These are phyloP conservation scores for Pachliopta kotzebuea DNA, from an alignment of 2,888 invertebrate species.

Conservation along the genomic window DNA sequence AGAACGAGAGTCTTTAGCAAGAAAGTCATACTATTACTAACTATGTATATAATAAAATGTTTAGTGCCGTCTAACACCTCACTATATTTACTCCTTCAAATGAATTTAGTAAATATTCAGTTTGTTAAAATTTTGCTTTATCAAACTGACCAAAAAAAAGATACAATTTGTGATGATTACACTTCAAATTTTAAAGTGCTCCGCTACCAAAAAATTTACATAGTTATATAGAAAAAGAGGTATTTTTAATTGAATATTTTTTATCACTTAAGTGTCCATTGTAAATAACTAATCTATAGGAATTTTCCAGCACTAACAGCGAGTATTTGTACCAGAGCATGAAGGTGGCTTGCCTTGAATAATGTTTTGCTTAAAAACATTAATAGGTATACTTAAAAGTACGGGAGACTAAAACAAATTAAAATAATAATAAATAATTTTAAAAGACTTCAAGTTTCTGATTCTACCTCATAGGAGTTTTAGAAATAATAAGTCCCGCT, in stretches of 20 bases:
- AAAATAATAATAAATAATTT: neutral
- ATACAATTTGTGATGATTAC: too few relatives aligned
- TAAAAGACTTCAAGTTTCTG: conserved; percentile 22
- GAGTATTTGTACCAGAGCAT: neutral
- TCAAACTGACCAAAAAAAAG: too few relatives aligned
- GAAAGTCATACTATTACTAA: too few relatives aligned
- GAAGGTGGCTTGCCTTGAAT: neutral
- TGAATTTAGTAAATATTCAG: too few relatives aligned
- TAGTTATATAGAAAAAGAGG: too few relatives aligned
- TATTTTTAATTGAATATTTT: neutral
- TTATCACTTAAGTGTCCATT: neutral
- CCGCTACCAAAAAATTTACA: too few relatives aligned
- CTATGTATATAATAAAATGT: too few relatives aligned
- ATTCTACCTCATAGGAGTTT: conserved; percentile 15
- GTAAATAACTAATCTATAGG: neutral
- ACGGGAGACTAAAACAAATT: neutral
- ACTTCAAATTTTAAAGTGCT: too few relatives aligned
- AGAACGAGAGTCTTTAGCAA: too few relatives aligned
- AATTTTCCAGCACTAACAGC: conserved; percentile 13
- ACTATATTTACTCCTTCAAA: too few relatives aligned
- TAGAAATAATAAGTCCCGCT: conserved; percentile 5
- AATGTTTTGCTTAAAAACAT: neutral
- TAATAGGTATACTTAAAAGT: neutral
- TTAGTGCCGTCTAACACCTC: too few relatives aligned
- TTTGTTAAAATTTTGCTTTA: too few relatives aligned